Base-by-base conservation (phyloP, 2,113 vertebrate species). In the Otus sunia region DNA sequence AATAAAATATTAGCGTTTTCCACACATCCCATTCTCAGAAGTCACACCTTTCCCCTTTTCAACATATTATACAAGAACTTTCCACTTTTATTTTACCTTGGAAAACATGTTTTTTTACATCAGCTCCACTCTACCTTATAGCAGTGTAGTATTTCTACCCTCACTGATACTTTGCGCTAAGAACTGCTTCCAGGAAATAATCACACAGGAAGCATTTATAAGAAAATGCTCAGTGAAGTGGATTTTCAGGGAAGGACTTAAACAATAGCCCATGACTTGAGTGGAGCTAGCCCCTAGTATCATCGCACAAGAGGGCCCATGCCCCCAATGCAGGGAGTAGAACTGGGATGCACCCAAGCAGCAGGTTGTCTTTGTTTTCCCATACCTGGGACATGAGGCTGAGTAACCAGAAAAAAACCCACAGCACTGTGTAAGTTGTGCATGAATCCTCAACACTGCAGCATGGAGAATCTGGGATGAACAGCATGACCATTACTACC, bases 381-480 rank as follows among this genome's bases (percentile, higher is more conserved):
- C 21, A 18, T 16, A 39, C 3, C 10, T 37, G 23, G 41, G 14
- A 58, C 25, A n/a, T 0, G 1, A 18, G 15, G 66, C 9, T 37
- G 17, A 17, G 20, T 37, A 91, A 83, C 6, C 37, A 62, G 34
- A 22, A 29, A 30, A 53, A 86, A 63, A 14, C 4, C 26, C 50
- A 59, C 22, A 91, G 23, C 36, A 47, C 36, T 23, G 3, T 41
- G 20, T 16, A 19, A 56, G 8, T 20, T 73, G 16, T 41, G 25
- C 59, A 64, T 1, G 0, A 69, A 60, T 17, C 4, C 58, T 18
- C 39, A 73, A 0, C 1, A 3, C 37, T 58, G 23, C n/a, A 88
- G n/a, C 47, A 47, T 0, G 3, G 36, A 60, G 25, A 84, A 56
- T 32, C 16, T 21, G 14, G n/a, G 26, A 82, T 16, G 32, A 78